These are phyloP conservation scores for Stegostoma tigrinum DNA, from an alignment of 2,113 vertebrate species.

Conservation along the genomic window DNA sequence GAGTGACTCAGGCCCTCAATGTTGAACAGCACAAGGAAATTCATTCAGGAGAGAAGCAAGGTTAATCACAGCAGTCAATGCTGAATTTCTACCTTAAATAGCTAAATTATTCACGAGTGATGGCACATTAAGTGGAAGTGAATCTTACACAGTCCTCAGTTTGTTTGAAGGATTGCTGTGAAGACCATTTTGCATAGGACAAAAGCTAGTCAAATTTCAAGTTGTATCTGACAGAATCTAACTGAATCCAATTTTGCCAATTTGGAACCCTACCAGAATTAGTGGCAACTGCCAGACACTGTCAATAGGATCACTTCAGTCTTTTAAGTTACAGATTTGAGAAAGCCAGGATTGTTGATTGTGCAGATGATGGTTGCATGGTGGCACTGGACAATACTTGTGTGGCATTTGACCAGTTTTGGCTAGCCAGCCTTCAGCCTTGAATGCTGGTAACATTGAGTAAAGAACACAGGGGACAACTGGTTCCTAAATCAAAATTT, in stretches of 20 bases:
- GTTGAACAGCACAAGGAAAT: background rate
- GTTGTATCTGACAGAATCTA: background rate
- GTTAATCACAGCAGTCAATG: background rate
- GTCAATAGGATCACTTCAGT: background rate
- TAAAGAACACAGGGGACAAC: background rate
- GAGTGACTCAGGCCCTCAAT: background rate
- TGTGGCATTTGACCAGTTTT: background rate
- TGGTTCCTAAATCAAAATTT: background rate
- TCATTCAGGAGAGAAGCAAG: background rate
- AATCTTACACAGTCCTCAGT: background rate
- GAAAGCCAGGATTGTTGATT: background rate
- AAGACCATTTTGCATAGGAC: background rate
- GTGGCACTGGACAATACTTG: background rate
- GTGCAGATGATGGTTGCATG: background rate
- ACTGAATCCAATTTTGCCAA: slow-evolving; percentile 14
- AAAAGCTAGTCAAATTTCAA: background rate
- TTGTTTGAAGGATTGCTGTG: background rate
- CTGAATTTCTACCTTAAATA: background rate
- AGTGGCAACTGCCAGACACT: background rate
- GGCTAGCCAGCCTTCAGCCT: background rate
- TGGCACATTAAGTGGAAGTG: background rate
- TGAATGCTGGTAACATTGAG: background rate
- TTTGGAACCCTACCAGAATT: background rate
- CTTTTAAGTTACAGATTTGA: background rate
- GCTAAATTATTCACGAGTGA: background rate